Base-by-base conservation (phyloP, 1,140 invertebrate species). In the Microplitis mediator region DNA sequence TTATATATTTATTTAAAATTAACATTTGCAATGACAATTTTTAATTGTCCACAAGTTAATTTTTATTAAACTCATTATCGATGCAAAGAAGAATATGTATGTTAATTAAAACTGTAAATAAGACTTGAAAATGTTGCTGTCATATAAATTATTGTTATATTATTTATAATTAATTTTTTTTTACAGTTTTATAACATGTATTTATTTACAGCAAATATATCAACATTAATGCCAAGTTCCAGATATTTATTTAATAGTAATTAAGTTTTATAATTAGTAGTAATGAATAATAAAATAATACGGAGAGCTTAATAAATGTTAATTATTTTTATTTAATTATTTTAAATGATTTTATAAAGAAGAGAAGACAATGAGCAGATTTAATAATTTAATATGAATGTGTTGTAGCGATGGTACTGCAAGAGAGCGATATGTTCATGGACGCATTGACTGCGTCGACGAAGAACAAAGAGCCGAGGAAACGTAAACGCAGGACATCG, bases 381-480 rank as follows among this genome's bases (percentile, higher is more conserved):
- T 64, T 50, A 61, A 39, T 67, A 51, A 61, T 62, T 56, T 60
- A 56, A 52, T 52, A 9, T 23, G 11, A 39, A 36, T 67, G 8
- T 62, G 36, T 60, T 73, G 63, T 77, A 93, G 93, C 92, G 63
- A 89, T 91, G 86, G 86, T 94, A 71, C 85, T 97, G 35, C 92
- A 95, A 84, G 96, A 98, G 81, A 96, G 95, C 81, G 95, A 94
- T 81, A 92, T 95, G 84, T 97, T 98, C 81, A 97, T 96, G 91
- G 95, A 97, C 86, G 95, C 95, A 2, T 83, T 98, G n/a, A 90
- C 91, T 2, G 90, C 93, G 4, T 92, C 91, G 4, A 90, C 89
- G 0, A 91, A 92, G 74, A 91, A 93, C 82, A 92, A 94, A 87
- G 91, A 94, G 75, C 90, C 92, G 1, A 90, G 91, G 64, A 95